Percentiles rank a stretch among this genome's conserved stretches.
Evolutionary conservation across 1,140 invertebrate genomes (phyloP).

Genomic region (Ptiloglossa arizonensis): DNA sequence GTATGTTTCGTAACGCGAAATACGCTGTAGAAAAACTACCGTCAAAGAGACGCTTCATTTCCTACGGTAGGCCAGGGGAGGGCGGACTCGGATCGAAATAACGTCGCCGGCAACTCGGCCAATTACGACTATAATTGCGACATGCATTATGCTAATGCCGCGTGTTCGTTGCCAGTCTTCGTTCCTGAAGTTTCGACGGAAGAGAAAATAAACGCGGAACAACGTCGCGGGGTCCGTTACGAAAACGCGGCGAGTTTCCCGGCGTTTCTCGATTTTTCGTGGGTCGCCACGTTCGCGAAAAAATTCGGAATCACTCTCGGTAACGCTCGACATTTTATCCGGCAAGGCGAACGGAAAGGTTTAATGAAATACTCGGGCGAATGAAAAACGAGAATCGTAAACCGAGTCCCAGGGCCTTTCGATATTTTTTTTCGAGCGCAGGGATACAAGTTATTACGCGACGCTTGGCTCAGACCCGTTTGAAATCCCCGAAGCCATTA

Average conservation of each 20-base stretch:
- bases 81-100: conserved; percentile 74
- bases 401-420: conserved; percentile 55
- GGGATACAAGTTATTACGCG: conserved; percentile 67
- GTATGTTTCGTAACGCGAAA: neutral
- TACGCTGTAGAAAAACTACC: neutral
- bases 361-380: conserved; percentile 55
- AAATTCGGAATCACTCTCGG: neutral
- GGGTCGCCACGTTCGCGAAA: no score
- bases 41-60: conserved; percentile 31
- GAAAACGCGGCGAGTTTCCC: neutral
- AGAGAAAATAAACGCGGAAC: conserved; percentile 12
- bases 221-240: neutral
- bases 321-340: conserved; percentile 31
- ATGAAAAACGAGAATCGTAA: conserved; percentile 65
- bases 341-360: conserved; percentile 20
- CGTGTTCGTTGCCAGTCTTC: conserved; percentile 70
- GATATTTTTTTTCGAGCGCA: conserved; percentile 51
- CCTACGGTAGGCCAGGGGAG: conserved; percentile 11
- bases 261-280: neutral
- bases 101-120: conserved; percentile 78
- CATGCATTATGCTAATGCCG: conserved; percentile 79
- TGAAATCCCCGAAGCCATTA: conserved; percentile 79
- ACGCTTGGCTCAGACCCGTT: conserved; percentile 67
- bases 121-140: conserved; percentile 80
- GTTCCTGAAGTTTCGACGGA: conserved; percentile 72